Evolutionary conservation across 2,888 invertebrate genomes (phyloP).

Genomic region (Netelia fuscicornis): DNA sequence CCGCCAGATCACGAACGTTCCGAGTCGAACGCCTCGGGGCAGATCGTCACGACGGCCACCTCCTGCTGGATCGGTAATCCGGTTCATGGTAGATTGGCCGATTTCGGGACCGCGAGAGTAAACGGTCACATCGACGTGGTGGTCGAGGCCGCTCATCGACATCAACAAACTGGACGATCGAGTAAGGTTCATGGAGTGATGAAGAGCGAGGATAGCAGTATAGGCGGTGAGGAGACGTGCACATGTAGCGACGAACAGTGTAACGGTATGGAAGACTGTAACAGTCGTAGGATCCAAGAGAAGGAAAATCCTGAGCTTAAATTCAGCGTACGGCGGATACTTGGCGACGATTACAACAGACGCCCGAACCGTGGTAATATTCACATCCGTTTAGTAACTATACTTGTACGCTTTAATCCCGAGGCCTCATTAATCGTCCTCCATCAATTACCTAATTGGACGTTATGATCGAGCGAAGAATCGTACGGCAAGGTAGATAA

Average conservation of each 20-base stretch:
- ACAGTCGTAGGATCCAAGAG: conserved; percentile 79
- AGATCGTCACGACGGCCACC: conserved; percentile 46
- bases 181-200: conserved; percentile 55
- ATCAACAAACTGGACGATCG: conserved; percentile 53
- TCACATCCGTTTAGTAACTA: conserved; percentile 1
- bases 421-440: neutral
- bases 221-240: conserved; percentile 81
- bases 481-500: too few relatives aligned
- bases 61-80: conserved; percentile 75
- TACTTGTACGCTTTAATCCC: neutral
- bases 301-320: conserved; percentile 92
- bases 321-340: conserved; percentile 96
- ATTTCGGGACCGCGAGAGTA: conserved; percentile 46
- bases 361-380: conserved; percentile 81
- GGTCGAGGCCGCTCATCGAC: conserved; percentile 59
- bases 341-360: conserved; percentile 88
- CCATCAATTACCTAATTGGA: neutral
- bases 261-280: conserved; percentile 77
- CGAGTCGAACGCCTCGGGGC: conserved; percentile 50
- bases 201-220: conserved; percentile 79
- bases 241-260: conserved; percentile 83
- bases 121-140: conserved; percentile 57
- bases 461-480: neutral
- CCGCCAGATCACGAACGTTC: conserved; percentile 54
- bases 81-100: conserved; percentile 73